Evolutionary conservation across 1,140 invertebrate genomes (phyloP), one percentile per base, ranked within the genome.

Genomic region (Eciton burchellii): DNA sequence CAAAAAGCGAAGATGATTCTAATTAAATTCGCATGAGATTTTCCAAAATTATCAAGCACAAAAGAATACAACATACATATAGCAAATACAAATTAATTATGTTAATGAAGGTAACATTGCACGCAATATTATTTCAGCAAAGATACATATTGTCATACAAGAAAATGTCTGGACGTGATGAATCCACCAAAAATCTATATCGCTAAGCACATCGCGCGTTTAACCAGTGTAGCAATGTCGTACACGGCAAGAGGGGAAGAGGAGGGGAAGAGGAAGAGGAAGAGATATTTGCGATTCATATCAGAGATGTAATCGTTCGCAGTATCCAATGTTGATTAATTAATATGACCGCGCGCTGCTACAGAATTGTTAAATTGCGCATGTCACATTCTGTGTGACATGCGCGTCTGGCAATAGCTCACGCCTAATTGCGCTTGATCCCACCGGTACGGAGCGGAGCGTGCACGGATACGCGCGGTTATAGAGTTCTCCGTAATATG

Each of bases 351-450:
- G 60, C n/a, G 60, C 73, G 60, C 21, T 66, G 35, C 21, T 56
- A 66, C 62, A 63, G 60, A 54, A 77, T 66, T 66, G 60, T 77
- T 77, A 66, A 77, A 77, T 77, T 29, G 62, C 60, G 62, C 72
- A 52, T 43, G 35, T 76, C 24, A 29, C 54, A 26, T 63, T 43
- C 41, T 43, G 70, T 52, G 70, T 57, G n/a, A n/a, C n/a, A n/a
- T n/a, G n/a, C 9, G 71, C 24, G 63, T 59, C 45, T 29, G 59
- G n/a, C 62, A 66, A 63, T 83, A 70, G 59, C 70, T 84, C 59
- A 52, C n/a, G 56, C 11, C 72, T 83, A 83, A 84, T 83, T 76
- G 62, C 9, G 52, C 81, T 81, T 83, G 62, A 84, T 76, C 63
- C 65, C 49, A n/a, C 59, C 14, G 35, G 35, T 35, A 35, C 35